Evolutionary conservation across 2,113 vertebrate genomes (phyloP), one percentile per base, ranked within the genome.

Genomic region (Urocynchramus pylzowi): DNA sequence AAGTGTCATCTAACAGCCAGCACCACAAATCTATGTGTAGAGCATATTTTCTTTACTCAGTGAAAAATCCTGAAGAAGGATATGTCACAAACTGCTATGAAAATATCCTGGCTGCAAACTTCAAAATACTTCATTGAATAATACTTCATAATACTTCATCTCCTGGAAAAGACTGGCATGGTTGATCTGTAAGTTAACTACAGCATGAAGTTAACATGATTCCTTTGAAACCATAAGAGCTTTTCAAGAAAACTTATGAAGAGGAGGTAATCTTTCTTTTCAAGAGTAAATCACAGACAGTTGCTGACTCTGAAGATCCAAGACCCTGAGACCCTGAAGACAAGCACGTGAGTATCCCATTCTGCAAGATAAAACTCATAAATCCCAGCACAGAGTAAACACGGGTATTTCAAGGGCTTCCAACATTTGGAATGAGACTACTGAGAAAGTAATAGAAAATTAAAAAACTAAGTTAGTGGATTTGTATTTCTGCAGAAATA

Each of bases 341-440:
- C 26, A 63, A 63, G 53, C 0, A 0, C 11, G 1, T 45, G 21
- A 63, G 19, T 64, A 41, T 85, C 63, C 13, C 15, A 60, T 76
- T 65, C n/a, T 45, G 65, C 33, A 63, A 49, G 45, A 53, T 28
- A 37, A 54, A 69, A 47, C 39, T 80, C 19, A 24, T 37, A 50
- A 77, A 70, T 78, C 9, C 37, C 42, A 67, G 56, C 21, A 30
- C 39, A 71, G 41, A 70, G n/a, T 59, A 95, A 81, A 39, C 5
- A 3, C 6, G 8, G 52, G 16, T 33, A 33, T 92, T 90, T 90
- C 52, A 71, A 79, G 21, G 65, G 47, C 56, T 78, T 78, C 20
- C 31, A 52, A 30, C 33, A 60, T 8, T 2, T 64, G 14, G 44
- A 74, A 56, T 68, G 45, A 92, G 41, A 41, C 35, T 60, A 23